Evolutionary conservation across 2,113 vertebrate species (phyloP), one percentile per base, ranked within the genome.

Genomic region (Pipa parva): DNA sequence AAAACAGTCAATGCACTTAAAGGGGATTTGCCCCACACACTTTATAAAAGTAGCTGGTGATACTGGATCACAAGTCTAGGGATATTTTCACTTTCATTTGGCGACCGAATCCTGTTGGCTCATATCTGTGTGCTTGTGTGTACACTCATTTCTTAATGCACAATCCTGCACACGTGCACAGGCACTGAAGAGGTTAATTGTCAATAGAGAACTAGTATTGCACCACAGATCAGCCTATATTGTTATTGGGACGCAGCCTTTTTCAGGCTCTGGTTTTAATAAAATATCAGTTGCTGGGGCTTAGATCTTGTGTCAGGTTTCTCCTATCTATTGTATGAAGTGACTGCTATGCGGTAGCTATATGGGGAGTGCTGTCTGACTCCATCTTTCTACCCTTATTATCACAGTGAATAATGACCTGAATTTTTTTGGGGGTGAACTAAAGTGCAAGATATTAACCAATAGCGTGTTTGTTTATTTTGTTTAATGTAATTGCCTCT

Each of bases 81-180:
- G n/a, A n/a, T n/a, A n/a, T n/a, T n/a, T n/a, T n/a, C n/a, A n/a
- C n/a, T n/a, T n/a, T n/a, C n/a, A n/a, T n/a, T n/a, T n/a, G n/a
- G n/a, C n/a, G n/a, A n/a, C n/a, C n/a, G n/a, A n/a, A n/a, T n/a
- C n/a, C n/a, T n/a, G n/a, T n/a, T n/a, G n/a, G n/a, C n/a, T n/a
- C n/a, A n/a, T n/a, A n/a, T n/a, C n/a, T n/a, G n/a, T n/a, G n/a
- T n/a, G n/a, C n/a, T n/a, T n/a, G n/a, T n/a, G n/a, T n/a, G n/a
- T n/a, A n/a, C n/a, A n/a, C n/a, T n/a, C n/a, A n/a, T n/a, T n/a
- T n/a, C n/a, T n/a, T n/a, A n/a, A n/a, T n/a, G n/a, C n/a, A n/a
- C n/a, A n/a, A n/a, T n/a, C n/a, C n/a, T 59, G 12, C 57, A 42
- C 56, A 58, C 33, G 39, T 42, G 17, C 7, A 60, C 58, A 20